Base-by-base conservation (phyloP, 2,797 vertebrate species). In the Sebastolobus altivelis region DNA sequence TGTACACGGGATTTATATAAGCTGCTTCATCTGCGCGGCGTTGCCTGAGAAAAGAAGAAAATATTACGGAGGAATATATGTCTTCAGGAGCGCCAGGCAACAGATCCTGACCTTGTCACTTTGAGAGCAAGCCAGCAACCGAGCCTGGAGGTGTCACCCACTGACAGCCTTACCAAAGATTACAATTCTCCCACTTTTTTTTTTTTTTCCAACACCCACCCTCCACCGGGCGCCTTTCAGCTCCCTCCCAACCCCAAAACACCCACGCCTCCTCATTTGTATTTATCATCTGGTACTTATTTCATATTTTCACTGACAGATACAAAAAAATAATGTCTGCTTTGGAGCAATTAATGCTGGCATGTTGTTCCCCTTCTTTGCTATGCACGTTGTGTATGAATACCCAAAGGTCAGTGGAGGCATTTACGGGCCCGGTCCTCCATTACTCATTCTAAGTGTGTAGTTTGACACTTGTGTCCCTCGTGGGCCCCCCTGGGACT, bases 381-480 rank as follows among this genome's bases (percentile, higher is more conserved):
- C 60, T 60, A 77, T 83, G 77, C 87, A 74, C 18, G 52, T 79
- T 89, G 82, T 89, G 83, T 86, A 86, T 88, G 76, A 82, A 82
- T 75, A 87, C 84, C 81, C 82, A 95, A 72, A 95, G 93, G 95
- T 95, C 94, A 95, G 79, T 3, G 63, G 63, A 92, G 78, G 88
- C 86, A 85, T 93, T 96, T 94, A 94, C 77, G 79, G 84, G 75
- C 90, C 79, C 75, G 82, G 69, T 92, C 79, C 76, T 89, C 87
- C 88, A 95, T 95, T 95, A 94, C 86, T 95, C 94, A 95, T 94
- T 93, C 87, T 91, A 94, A 95, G 91, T 91, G 86, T 90, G 88
- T 73, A 79, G 87, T 90, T 92, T 95, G 94, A 94, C 92, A 93
- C 87, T 73, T 52, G 80, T 86, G 88, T 93, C 84, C 90, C 90